phyloP scores from a whole-genome alignment of 2,113 vertebrate genomes.

The Hippocampus guttulatus region DNA sequence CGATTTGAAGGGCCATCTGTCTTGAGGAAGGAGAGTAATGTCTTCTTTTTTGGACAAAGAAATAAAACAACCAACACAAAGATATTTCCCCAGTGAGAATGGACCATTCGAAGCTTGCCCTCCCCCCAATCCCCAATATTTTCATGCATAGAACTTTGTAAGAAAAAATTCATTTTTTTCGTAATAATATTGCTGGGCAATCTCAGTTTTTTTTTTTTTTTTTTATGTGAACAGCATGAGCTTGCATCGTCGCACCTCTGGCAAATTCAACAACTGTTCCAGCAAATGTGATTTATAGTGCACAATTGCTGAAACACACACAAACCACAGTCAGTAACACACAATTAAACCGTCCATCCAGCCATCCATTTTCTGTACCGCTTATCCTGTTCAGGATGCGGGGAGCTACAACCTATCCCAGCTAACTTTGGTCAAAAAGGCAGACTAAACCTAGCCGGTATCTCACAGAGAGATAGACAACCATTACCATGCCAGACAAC shows the following conservation, averaged over 20 bases:
- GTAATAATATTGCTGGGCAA: neutral
- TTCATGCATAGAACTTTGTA: neutral
- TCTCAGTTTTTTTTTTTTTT: neutral
- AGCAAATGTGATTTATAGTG: constrained; percentile 31
- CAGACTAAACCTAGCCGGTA: neutral
- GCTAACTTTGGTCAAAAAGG: neutral
- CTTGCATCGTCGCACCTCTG: constrained; percentile 30
- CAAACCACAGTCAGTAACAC: neutral
- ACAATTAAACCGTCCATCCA: neutral
- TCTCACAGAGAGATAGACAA: neutral
- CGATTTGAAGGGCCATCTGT: no score
- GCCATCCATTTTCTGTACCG: neutral
- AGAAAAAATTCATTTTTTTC: neutral
- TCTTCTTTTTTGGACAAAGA: no score
- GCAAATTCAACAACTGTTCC: constrained; percentile 20
- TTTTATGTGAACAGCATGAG: constrained; percentile 25
- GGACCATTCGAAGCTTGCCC: no score
- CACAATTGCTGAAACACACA: neutral
- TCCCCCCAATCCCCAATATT: neutral
- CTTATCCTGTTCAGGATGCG: neutral
- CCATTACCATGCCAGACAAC: neutral
- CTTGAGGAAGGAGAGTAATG: no score
- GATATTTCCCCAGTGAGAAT: no score
- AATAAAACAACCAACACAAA: no score
- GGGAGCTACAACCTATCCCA: neutral